Evolutionary conservation across 2,888 invertebrate species (phyloP), one percentile per base, ranked within the genome.

Genomic region (Crepidodera aurea): DNA sequence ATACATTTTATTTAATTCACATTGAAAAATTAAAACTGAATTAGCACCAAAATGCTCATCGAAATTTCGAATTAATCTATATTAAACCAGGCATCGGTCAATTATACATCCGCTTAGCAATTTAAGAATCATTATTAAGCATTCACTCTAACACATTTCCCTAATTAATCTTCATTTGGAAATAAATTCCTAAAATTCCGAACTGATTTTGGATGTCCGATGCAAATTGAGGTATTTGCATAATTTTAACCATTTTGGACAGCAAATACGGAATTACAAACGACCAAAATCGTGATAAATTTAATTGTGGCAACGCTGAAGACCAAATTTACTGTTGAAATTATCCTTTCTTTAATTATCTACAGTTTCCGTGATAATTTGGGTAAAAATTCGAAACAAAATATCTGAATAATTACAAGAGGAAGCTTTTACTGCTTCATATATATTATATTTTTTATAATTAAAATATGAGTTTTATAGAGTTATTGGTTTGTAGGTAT

Each of bases 211-310:
- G 42, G 15, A 54, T 18, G 32, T 29, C 25, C 40, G 34, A 54
- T 42, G 32, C 54, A 54, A 54, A 54, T 42, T 13, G 42, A 42
- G 54, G 29, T 3, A 54, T 54, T 54, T 54, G 54, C 40, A 54
- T 42, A 42, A 42, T 54, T 40, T 16, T 15, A 42, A 42, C 13
- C 54, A 37, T 12, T 51, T 51, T 19, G 19, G n/a, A 16, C 22
- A 29, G 53, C 22, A 42, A 42, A 54, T 44, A 42, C 25, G 22
- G 42, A 19, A 44, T 25, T 12, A 44, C 5, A 22, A 44, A 12
- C 22, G 22, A 19, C 22, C 22, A 13, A 22, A 44, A 13, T 34
- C 3, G 22, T 22, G 39, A 16, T 39, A 2, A 12, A 39, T 39
- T 16, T 39, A 5, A 25, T 44, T 25, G 44, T 44, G 8, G 13